A percentile compares a stretch with the other conserved stretches of the same genome.
These are phyloP conservation scores for Spodoptera littoralis DNA, from an alignment of 2,888 invertebrate species.

Conservation along the genomic window DNA sequence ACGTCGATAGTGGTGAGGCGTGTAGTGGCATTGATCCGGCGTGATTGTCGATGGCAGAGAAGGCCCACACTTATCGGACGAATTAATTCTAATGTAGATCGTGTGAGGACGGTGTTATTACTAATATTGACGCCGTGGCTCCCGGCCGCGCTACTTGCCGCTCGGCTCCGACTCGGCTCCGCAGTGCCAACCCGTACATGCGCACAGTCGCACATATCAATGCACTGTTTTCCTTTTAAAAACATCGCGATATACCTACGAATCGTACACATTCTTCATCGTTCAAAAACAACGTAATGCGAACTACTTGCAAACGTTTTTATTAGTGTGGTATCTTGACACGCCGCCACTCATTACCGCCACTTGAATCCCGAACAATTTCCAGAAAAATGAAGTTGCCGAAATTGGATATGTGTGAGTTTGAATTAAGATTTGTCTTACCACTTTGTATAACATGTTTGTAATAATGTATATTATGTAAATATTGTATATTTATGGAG, in stretches of 20 bases:
- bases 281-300: slow-evolving; percentile 62
- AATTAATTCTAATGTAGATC: slow-evolving; percentile 63
- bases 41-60: slow-evolving; percentile 52
- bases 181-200: slow-evolving; percentile 64
- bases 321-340: slow-evolving; percentile 63
- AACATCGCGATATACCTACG: slow-evolving; percentile 67
- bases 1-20: slow-evolving; percentile 59
- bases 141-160: slow-evolving; percentile 27
- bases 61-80: slow-evolving; percentile 53
- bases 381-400: slow-evolving; percentile 76
- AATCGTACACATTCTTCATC: slow-evolving; percentile 58
- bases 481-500: slow-evolving; percentile 4
- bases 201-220: slow-evolving; percentile 74
- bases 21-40: slow-evolving; percentile 54
- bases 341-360: slow-evolving; percentile 51
- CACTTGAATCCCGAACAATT: slow-evolving; percentile 38
- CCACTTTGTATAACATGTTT: not conserved
- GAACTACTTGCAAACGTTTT: slow-evolving; percentile 56
- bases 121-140: slow-evolving; percentile 40
- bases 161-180: slow-evolving; percentile 26
- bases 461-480: slow-evolving; percentile 5
- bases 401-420: slow-evolving; percentile 80
- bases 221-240: slow-evolving; percentile 61
- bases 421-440: slow-evolving; percentile 45
- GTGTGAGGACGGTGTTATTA: slow-evolving; percentile 56